Evolutionary conservation across 2,113 vertebrate genomes (phyloP).

Genomic region (Diglossa brunneiventris): DNA sequence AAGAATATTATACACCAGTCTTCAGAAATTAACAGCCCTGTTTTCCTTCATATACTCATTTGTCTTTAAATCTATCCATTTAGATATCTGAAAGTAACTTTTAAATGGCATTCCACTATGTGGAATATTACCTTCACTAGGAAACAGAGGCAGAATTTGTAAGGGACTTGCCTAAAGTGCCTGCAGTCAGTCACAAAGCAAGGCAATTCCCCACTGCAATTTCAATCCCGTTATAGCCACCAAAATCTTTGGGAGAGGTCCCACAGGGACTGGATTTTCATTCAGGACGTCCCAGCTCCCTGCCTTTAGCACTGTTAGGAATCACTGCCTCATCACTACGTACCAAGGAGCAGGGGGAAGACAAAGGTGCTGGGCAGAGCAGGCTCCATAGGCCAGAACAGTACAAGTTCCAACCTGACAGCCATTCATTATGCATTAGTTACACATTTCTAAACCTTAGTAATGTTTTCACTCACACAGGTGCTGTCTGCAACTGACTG

Average conservation of each 20-base stretch:
- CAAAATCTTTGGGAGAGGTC: background rate
- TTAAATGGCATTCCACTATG: background rate
- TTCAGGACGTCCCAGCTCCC: background rate
- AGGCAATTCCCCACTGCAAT: background rate
- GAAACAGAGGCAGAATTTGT: background rate
- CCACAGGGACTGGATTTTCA: background rate
- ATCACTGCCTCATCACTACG: background rate
- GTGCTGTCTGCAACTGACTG: background rate
- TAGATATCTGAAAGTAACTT: background rate
- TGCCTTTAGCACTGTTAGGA: background rate
- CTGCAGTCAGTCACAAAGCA: background rate
- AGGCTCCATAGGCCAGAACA: background rate
- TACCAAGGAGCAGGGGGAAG: background rate
- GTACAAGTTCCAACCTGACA: background rate
- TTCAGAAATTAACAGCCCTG: background rate
- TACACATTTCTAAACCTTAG: background rate
- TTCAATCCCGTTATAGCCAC: background rate
- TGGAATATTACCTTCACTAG: background rate
- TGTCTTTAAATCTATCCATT: background rate
- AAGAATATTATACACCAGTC: background rate
- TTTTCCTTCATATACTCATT: background rate
- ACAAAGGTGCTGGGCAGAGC: background rate
- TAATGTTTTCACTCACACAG: background rate
- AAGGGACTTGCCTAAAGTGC: background rate
- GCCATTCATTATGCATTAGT: background rate